Percentiles rank a stretch among this genome's conserved stretches.
Evolutionary conservation across 2,888 invertebrate species (phyloP).

Genomic region (Dendrolimus houi): DNA sequence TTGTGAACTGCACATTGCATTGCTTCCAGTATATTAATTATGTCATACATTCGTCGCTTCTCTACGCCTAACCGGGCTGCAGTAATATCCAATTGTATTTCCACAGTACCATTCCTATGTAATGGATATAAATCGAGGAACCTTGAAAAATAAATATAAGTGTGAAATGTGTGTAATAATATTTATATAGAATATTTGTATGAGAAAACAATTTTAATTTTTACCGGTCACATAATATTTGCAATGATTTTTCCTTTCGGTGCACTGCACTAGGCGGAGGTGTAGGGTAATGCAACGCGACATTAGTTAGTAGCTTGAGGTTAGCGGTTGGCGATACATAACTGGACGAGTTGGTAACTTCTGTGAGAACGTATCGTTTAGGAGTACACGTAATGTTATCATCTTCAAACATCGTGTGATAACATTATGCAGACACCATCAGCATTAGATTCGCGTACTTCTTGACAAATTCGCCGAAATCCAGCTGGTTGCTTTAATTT

Average conservation of each 20-base stretch:
- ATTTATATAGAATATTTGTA: too few relatives aligned
- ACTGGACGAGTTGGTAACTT: slow-evolving; percentile 70
- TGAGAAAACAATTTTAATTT: neutral
- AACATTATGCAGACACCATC: slow-evolving; percentile 63
- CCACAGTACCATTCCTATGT: slow-evolving; percentile 60
- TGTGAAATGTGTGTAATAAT: too few relatives aligned
- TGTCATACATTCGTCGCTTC: slow-evolving; percentile 83
- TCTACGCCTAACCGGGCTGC: slow-evolving; percentile 79
- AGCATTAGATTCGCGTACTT: slow-evolving; percentile 64
- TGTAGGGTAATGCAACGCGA: slow-evolving; percentile 74
- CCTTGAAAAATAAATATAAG: slow-evolving; percentile 32
- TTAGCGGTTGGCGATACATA: slow-evolving; percentile 81
- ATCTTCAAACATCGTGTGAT: slow-evolving; percentile 71
- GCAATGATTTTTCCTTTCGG: slow-evolving; percentile 77
- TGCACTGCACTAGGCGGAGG: slow-evolving; percentile 67
- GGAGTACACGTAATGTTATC: slow-evolving; percentile 69
- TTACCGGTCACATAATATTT: slow-evolving; percentile 78
- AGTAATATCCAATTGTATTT: slow-evolving; percentile 80
- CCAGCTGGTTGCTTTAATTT: slow-evolving; percentile 41
- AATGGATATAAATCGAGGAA: slow-evolving; percentile 76
- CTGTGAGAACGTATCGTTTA: slow-evolving; percentile 71
- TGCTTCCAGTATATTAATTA: slow-evolving; percentile 83
- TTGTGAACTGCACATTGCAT: slow-evolving; percentile 81
- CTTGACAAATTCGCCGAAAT: slow-evolving; percentile 52
- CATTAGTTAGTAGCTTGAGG: slow-evolving; percentile 80